Base-by-base conservation (phyloP, 2,797 vertebrate species). In the Anabas testudineus region DNA sequence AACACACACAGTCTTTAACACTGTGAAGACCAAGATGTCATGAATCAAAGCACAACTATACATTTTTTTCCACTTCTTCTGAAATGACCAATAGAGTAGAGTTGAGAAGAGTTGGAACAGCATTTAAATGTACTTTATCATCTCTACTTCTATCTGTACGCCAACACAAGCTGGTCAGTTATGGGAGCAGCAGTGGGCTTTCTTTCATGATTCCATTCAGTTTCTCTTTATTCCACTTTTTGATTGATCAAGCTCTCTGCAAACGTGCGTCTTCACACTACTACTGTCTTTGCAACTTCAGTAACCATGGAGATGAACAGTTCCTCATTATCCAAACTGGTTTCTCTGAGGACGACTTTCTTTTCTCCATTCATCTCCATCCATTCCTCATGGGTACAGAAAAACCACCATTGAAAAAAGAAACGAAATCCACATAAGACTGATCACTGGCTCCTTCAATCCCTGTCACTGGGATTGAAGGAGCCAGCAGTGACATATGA, bases 241-340 rank as follows among this genome's bases (percentile, higher is more conserved):
- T 74, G 60, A 82, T 85, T 7, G 12, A 74, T 79, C 55, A 14
- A 39, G 58, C 54, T 60, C 76, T 18, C 74, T 57, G 59, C 67
- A 81, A 80, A 82, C 34, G 28, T 21, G 67, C 77, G 43, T 75
- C 41, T 74, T 46, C 63, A 15, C 65, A 56, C 42, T 51, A 30
- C 67, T 47, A 30, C 46, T 71, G 58, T 74, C 59, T 83, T 67
- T 69, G 18, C 59, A 76, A 74, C 62, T 76, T 54, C 51, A 26
- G 82, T 87, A 42, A 82, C 82, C 80, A 80, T 82, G 76, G 84
- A 68, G 72, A 87, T 73, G 13, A 74, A 64, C 76, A 62, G 61
- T 48, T 80, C 66, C 81, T 84, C 54, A 66, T 78, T 78, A 78
- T 32, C 63, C 22, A 15, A 28, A 34, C 70, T 61, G 43, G 74